These are phyloP conservation scores for Regulus satrapa DNA, from an alignment of 2,113 vertebrate species.

Conservation along the genomic window DNA sequence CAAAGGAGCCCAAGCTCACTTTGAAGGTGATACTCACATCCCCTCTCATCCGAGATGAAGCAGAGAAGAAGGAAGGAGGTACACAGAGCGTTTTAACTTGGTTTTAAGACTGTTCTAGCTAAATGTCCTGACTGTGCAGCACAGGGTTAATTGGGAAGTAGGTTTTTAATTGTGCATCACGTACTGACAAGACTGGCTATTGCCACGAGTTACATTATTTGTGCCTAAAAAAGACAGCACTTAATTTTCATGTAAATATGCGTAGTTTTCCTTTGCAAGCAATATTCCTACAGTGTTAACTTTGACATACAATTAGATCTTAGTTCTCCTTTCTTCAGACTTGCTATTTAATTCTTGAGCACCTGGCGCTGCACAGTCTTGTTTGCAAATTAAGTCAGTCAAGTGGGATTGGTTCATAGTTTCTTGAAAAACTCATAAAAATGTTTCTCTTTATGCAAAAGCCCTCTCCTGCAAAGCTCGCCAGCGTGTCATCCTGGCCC, in stretches of 20 bases:
- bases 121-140: slow-evolving; percentile 47
- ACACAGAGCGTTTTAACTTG: slow-evolving; percentile 58
- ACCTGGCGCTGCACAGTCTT: slow-evolving; percentile 45
- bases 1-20: slow-evolving; percentile 88
- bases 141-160: slow-evolving; percentile 30
- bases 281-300: not conserved
- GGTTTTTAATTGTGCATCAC: not conserved
- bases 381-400: slow-evolving; percentile 39
- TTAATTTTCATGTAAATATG: not conserved
- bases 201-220: not conserved
- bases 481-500: not conserved
- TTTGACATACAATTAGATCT: not conserved
- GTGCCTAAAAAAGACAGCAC: not conserved
- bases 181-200: not conserved
- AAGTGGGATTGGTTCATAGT: slow-evolving; percentile 51
- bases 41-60: slow-evolving; percentile 86
- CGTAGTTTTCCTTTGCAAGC: not conserved
- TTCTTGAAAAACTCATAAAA: not conserved
- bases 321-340: not conserved
- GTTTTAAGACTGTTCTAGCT: slow-evolving; percentile 20
- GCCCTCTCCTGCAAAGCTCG: slow-evolving; percentile 16
- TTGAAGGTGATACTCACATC: slow-evolving; percentile 97
- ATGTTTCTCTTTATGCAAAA: slow-evolving; percentile 3
- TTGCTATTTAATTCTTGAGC: not conserved
- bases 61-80: slow-evolving; percentile 84